Evolutionary conservation across 2,113 vertebrate genomes (phyloP).

Genomic region (Mastomys coucha): DNA sequence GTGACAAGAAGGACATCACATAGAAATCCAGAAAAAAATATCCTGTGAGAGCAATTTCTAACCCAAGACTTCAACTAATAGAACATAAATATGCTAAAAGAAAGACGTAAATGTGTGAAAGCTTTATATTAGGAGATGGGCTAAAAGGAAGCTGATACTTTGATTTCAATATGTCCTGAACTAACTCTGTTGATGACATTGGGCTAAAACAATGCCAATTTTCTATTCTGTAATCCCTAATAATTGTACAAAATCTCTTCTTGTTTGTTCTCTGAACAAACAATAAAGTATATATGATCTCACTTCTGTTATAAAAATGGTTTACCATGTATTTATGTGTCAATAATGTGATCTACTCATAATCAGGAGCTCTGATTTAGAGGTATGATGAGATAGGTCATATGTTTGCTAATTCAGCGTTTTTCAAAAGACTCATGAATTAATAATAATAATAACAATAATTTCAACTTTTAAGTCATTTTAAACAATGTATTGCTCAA

Average conservation of each 20-base stretch:
- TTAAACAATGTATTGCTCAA: background rate
- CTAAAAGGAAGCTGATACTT: background rate
- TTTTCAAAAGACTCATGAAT: background rate
- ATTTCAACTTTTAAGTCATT: background rate
- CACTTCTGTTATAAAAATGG: background rate
- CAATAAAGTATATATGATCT: background rate
- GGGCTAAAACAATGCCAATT: background rate
- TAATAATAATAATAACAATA: background rate
- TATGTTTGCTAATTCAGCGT: background rate
- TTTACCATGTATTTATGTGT: background rate
- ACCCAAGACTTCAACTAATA: background rate
- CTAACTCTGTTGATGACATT: background rate
- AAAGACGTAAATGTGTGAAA: background rate
- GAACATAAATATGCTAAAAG: background rate
- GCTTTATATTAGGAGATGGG: background rate
- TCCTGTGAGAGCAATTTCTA: background rate
- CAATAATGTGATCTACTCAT: background rate
- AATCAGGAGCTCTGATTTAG: background rate
- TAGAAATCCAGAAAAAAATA: background rate
- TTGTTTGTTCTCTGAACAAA: background rate
- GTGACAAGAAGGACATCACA: background rate
- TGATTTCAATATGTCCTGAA: background rate
- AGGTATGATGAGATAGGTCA: background rate
- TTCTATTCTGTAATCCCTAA: background rate
- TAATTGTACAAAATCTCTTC: background rate